These are phyloP conservation scores for Drosophila setosimentum DNA, from an alignment of 2,888 invertebrate genomes.

Conservation along the genomic window DNA sequence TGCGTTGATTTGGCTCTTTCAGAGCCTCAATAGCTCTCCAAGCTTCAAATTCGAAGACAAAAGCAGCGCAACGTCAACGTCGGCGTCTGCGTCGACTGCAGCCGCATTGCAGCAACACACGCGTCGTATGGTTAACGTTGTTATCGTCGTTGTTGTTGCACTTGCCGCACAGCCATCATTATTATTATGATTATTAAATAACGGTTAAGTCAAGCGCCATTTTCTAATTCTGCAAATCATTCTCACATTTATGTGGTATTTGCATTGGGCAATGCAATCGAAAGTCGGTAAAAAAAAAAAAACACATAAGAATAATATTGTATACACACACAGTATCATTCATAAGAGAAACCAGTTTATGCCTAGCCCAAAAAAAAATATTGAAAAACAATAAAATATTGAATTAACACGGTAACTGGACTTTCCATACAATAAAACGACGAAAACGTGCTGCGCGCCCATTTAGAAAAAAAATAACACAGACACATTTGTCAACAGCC, in stretches of 20 bases:
- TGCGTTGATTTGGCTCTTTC: constrained; percentile 68
- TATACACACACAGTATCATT: constrained; percentile 1
- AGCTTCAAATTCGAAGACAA: constrained; percentile 58
- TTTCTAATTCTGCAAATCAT: constrained; percentile 74
- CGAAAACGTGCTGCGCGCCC: constrained; percentile 52
- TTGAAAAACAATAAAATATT: constrained; percentile 45
- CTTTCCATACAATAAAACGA: constrained; percentile 47
- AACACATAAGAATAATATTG: constrained; percentile 48
- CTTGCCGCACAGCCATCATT: constrained; percentile 52
- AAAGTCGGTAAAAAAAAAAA: constrained; percentile 44
- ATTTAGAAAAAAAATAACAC: constrained; percentile 23
- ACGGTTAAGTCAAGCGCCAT: constrained; percentile 76
- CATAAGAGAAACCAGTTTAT: constrained; percentile 41
- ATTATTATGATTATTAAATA: constrained; percentile 75
- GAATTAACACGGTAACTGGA: constrained; percentile 53
- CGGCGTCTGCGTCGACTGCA: constrained; percentile 17
- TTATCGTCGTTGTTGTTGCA: constrained; percentile 30
- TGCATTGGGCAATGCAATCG: constrained; percentile 52
- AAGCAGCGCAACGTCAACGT: constrained; percentile 12
- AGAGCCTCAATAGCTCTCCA: constrained; percentile 62
- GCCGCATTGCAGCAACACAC: constrained; percentile 39
- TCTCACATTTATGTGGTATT: constrained; percentile 62
- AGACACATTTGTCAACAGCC: constrained; percentile 61
- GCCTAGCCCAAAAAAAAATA: constrained; percentile 57
- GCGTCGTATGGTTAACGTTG: constrained; percentile 16